A percentile compares a stretch with the other conserved stretches of the same genome.
Evolutionary conservation across 64 coral and sea anemone genomes (phyloP).

Genomic region (Dendronephthya gigantea): DNA sequence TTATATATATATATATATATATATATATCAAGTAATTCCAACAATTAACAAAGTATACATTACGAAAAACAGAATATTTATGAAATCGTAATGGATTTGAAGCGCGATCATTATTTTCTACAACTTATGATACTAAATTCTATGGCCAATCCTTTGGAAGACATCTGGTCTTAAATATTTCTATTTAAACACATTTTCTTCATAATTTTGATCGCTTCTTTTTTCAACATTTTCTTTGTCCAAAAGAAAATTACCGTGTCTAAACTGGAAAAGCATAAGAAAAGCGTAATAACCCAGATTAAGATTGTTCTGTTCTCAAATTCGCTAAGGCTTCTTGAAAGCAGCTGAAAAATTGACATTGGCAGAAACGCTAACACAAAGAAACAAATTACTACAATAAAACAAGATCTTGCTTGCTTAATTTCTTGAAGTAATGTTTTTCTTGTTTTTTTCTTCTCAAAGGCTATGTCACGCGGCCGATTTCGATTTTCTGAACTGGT

Average conservation of each 20-base stretch:
- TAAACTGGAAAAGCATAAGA: background rate
- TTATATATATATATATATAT: too few species aligned
- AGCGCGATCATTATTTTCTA: too few species aligned
- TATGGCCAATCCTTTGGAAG: too few species aligned
- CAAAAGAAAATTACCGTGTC: background rate
- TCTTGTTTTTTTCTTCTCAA: conserved; percentile 25
- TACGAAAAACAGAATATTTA: too few species aligned
- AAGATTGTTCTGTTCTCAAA: background rate
- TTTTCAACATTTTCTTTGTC: too few species aligned
- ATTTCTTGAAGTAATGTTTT: conserved; percentile 22
- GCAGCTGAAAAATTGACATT: background rate
- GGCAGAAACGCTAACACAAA: background rate
- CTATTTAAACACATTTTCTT: too few species aligned
- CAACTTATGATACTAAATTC: too few species aligned
- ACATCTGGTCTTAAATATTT: too few species aligned
- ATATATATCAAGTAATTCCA: too few species aligned
- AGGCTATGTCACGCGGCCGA: background rate
- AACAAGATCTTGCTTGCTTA: conserved; percentile 25
- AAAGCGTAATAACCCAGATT: conserved; percentile 2
- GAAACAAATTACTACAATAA: conserved; percentile 19
- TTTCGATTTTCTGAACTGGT: background rate
- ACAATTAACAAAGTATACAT: too few species aligned
- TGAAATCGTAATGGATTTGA: too few species aligned
- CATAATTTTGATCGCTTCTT: background rate
- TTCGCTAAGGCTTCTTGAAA: background rate